Base-by-base conservation (phyloP, 2,888 invertebrate species). In the Euproctis similis region DNA sequence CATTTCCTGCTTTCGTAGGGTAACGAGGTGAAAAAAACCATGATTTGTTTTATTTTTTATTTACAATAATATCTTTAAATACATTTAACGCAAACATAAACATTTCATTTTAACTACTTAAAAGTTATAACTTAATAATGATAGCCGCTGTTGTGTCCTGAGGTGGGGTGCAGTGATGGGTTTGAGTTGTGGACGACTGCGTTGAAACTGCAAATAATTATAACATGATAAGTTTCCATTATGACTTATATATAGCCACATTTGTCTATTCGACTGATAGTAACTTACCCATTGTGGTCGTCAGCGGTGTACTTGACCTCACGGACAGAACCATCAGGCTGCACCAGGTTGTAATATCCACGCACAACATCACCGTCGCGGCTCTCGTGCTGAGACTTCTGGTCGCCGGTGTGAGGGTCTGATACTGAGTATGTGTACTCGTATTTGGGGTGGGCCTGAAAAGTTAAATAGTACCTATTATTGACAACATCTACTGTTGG, bases 301-400 rank as follows among this genome's bases (percentile, higher is more conserved):
- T 84, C 76, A 40, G 82, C 76, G 36, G 73, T 68, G 62, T 86
- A 86, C 40, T 78, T 69, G 32, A 85, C 85, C 28, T 72, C 77
- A 39, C 84, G 73, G 27, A 69, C 62, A 42, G 74, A 71, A 40
- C 81, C 78, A 36, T 81, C 82, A 27, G 80, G 73, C 53, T 82
- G 75, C 31, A 72, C 61, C 28, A 81, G 59, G 12, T 68, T 64
- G 59, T 81, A 75, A 42, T 51, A 59, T 6, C 80, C 82, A 42
- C 77, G 74, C 14, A 80, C 78, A 17, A 59, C 59, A 53, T 77
- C 80, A 8, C 82, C 80, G 38, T 80, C 80, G 36, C 70, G 62
- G 34, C 46, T 49, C 48, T 85, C 85, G 45, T 76, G 72, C 55
- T 76, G 77, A 10, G 64, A 59, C 53, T 81, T 78, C 53, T 69